Conservation (phyloP, 2,888 invertebrate genomes). For the Mycalesis mineus region DNA sequence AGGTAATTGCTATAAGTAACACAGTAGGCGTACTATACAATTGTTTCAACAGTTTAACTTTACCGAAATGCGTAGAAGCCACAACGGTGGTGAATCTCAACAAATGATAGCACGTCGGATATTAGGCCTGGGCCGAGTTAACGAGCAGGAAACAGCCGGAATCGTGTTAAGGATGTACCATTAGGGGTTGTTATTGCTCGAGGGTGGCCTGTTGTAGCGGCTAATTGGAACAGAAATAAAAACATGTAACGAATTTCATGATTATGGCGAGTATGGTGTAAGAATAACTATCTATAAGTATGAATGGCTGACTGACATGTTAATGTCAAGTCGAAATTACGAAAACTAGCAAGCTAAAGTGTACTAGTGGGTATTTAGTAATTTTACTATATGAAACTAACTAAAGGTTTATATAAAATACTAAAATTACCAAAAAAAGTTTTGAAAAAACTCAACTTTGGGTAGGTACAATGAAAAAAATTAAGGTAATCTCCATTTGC, state of each 20-base stretch:
- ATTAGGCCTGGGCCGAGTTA: background rate
- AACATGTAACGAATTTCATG: background rate
- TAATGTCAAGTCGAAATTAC: too few species aligned
- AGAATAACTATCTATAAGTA: too few species aligned
- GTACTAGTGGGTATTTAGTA: too few species aligned
- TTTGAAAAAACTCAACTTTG: too few species aligned
- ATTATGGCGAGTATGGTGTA: background rate
- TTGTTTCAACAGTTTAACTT: background rate
- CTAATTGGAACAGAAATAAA: background rate
- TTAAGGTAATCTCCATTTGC: too few species aligned
- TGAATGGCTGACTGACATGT: too few species aligned
- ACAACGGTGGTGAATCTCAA: background rate
- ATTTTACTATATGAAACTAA: too few species aligned
- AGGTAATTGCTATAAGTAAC: background rate
- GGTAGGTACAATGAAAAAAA: too few species aligned
- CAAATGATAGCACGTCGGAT: background rate
- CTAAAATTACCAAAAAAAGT: too few species aligned
- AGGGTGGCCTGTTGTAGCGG: background rate
- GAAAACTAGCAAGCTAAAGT: too few species aligned
- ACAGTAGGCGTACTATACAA: background rate
- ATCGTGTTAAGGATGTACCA: background rate
- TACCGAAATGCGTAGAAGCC: background rate
- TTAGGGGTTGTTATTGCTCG: slow-evolving; percentile 3
- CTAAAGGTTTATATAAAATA: too few species aligned
- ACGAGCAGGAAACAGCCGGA: slow-evolving; percentile 5